Conservation (phyloP, 2,797 vertebrate genomes). For the Pangasius macronema region DNA sequence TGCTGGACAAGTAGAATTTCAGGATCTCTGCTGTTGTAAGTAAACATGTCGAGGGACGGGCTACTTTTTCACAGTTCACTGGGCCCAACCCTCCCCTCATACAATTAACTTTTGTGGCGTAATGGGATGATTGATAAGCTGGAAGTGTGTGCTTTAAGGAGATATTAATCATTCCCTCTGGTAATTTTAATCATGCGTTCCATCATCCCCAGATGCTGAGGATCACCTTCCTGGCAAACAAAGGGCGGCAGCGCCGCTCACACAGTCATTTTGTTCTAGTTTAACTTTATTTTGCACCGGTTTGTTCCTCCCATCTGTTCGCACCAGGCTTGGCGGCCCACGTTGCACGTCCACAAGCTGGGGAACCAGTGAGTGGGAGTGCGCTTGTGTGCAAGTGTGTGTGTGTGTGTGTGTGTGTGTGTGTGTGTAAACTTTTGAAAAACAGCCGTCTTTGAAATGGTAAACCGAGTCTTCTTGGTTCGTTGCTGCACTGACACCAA, state of each 20-base stretch:
- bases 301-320: slow-evolving; percentile 84
- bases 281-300: slow-evolving; percentile 85
- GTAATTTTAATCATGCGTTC: slow-evolving; percentile 99
- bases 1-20: slow-evolving; percentile 78
- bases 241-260: slow-evolving; percentile 89
- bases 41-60: slow-evolving; percentile 99
- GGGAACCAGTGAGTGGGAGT: slow-evolving; percentile 78
- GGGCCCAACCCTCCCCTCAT: slow-evolving; percentile 92
- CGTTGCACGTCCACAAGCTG: slow-evolving; percentile 78
- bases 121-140: slow-evolving; percentile 99
- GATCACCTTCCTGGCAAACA: slow-evolving; percentile 99
- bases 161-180: slow-evolving; percentile 99
- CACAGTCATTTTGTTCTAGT: slow-evolving; percentile 91
- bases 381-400: slow-evolving; percentile 62
- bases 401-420: slow-evolving; percentile 58
- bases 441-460: slow-evolving; percentile 80
- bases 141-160: slow-evolving; percentile 99
- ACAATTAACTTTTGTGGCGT: slow-evolving; percentile 96
- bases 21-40: slow-evolving; percentile 88
- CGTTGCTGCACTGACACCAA: slow-evolving; percentile 74
- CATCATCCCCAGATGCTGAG: slow-evolving; percentile 98
- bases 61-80: slow-evolving; percentile 97
- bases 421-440: slow-evolving; percentile 76
- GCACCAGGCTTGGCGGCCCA: slow-evolving; percentile 78
- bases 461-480: slow-evolving; percentile 78